These are phyloP conservation scores for Drosophila mayaguana DNA, from an alignment of 2,888 invertebrate genomes.

Conservation along the genomic window DNA sequence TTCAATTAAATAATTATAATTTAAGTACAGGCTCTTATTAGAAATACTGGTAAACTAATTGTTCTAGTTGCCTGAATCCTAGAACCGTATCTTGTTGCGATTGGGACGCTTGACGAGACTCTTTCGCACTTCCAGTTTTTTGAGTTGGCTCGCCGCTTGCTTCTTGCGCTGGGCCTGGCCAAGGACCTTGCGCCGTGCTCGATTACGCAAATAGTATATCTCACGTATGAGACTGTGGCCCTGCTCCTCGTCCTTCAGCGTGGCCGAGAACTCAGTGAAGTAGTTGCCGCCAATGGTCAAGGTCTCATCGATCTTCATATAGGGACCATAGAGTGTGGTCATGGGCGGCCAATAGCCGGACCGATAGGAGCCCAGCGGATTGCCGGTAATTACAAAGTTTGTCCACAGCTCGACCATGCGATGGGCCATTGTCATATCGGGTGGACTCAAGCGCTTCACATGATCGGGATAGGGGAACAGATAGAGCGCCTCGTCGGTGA, in stretches of 20 bases:
- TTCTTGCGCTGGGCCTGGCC: conserved; percentile 46
- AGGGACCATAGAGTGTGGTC: conserved; percentile 84
- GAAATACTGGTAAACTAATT: conserved; percentile 20
- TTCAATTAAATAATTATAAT: conserved; percentile 1
- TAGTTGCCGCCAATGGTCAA: conserved; percentile 82
- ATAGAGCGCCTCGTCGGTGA: conserved; percentile 87
- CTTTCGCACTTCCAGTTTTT: conserved; percentile 56
- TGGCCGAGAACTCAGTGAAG: conserved; percentile 82
- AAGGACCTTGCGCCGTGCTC: conserved; percentile 41
- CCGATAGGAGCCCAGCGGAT: conserved; percentile 77
- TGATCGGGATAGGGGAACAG: conserved; percentile 86
- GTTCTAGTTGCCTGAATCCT: not conserved
- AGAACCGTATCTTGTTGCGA: conserved; percentile 72
- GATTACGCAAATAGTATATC: conserved; percentile 73
- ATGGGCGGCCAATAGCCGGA: conserved; percentile 84
- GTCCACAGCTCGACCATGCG: conserved; percentile 86
- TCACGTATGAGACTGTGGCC: conserved; percentile 77
- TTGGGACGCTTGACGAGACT: conserved; percentile 70
- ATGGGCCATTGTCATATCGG: conserved; percentile 84
- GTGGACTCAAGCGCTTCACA: conserved; percentile 80
- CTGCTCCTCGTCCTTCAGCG: conserved; percentile 76
- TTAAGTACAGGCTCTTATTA: not conserved
- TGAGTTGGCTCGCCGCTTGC: conserved; percentile 32
- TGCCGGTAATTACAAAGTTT: conserved; percentile 83
- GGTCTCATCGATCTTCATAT: conserved; percentile 83